Conservation (phyloP, 2,113 vertebrate genomes). For the Platysternon megacephalum region DNA sequence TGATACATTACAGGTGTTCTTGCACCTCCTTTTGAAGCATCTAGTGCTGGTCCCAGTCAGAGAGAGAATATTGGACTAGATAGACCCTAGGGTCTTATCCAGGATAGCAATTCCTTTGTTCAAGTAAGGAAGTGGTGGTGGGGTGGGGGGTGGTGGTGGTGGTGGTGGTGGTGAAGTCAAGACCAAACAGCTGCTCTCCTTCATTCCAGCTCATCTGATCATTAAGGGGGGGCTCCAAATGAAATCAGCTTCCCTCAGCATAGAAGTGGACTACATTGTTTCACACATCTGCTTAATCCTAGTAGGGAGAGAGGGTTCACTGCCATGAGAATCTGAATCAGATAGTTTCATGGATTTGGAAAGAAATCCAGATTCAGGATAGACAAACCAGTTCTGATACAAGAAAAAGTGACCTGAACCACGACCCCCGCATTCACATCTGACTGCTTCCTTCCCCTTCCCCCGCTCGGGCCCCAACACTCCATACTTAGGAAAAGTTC, state of each 20-base stretch:
- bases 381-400: not conserved
- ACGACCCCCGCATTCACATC: not conserved
- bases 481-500: not conserved
- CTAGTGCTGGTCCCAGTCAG: constrained; percentile 6
- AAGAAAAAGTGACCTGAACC: not conserved
- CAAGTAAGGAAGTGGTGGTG: not conserved
- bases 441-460: not conserved
- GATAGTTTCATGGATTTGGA: not conserved
- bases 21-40: not conserved
- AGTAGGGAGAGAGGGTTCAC: not conserved
- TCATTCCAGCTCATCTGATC: not conserved
- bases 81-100: not conserved
- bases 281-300: not conserved
- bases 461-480: not conserved
- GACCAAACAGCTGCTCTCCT: not conserved
- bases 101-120: not conserved
- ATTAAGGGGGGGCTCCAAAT: not conserved
- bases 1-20: not conserved
- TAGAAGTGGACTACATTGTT: not conserved
- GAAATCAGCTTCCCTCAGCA: not conserved
- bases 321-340: not conserved
- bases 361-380: not conserved
- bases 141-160: too few species aligned
- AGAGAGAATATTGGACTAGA: not conserved
- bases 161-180: not conserved